A percentile compares a stretch with the other conserved stretches of the same genome.
phyloP scores from a whole-genome alignment of 2,888 invertebrate genomes.

The Erebia aethiops region DNA sequence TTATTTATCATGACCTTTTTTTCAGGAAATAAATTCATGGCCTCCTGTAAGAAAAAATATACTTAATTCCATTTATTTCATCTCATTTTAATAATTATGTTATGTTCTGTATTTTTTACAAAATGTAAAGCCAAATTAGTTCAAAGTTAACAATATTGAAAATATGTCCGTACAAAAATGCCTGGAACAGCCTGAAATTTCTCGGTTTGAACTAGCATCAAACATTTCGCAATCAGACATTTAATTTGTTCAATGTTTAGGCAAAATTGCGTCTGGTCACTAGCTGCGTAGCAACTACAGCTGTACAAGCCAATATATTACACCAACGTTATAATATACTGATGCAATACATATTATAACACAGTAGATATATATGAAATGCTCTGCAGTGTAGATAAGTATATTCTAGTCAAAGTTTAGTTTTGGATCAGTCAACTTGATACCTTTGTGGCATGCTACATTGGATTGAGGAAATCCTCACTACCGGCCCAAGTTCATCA shows the following conservation, averaged over 20 bases:
- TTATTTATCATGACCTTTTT: slow-evolving; percentile 56
- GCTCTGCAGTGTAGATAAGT: neutral
- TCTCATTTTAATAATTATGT: no score
- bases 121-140: neutral
- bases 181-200: slow-evolving; percentile 1
- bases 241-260: slow-evolving; percentile 32
- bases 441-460: no score
- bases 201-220: slow-evolving; percentile 19
- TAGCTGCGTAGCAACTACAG: slow-evolving; percentile 11
- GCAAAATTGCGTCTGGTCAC: slow-evolving; percentile 31
- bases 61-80: neutral
- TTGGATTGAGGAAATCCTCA: no score
- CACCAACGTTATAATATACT: neutral
- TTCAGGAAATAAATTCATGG: neutral
- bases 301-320: slow-evolving; percentile 1
- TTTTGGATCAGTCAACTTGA: no score
- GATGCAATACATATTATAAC: neutral
- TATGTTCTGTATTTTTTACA: neutral
- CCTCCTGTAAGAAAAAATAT: slow-evolving; percentile 18
- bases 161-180: slow-evolving; percentile 7
- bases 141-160: slow-evolving; percentile 7
- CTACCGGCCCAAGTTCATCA: no score
- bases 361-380: neutral
- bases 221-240: slow-evolving; percentile 30
- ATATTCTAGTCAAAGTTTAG: neutral